These are phyloP conservation scores for Melanotaenia parkinsoni DNA, from an alignment of 2,797 vertebrate species.

Conservation along the genomic window DNA sequence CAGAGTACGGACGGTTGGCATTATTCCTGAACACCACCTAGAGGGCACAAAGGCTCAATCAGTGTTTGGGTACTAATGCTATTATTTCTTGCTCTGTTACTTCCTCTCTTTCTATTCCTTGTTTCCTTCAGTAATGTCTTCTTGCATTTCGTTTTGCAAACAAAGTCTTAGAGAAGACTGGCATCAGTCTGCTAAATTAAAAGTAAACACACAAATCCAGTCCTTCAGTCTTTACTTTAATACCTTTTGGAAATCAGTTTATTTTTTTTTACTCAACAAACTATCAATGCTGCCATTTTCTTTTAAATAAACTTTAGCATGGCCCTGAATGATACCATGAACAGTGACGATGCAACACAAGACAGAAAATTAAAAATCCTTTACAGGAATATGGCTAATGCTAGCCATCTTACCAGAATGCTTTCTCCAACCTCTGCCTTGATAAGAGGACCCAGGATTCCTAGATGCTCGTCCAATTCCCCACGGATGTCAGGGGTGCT, in stretches of 20 bases:
- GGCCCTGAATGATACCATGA: too few relatives aligned
- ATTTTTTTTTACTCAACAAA: background rate
- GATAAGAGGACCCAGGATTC: slow-evolving; percentile 94
- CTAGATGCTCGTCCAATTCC: slow-evolving; percentile 91
- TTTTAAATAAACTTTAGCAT: too few relatives aligned
- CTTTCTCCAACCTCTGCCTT: slow-evolving; percentile 92
- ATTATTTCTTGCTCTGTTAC: background rate
- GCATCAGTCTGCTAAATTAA: background rate
- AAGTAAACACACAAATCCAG: too few relatives aligned
- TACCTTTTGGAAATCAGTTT: background rate
- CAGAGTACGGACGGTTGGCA: slow-evolving; percentile 89
- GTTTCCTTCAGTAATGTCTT: too few relatives aligned
- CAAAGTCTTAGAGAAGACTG: background rate
- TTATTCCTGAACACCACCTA: slow-evolving; percentile 94
- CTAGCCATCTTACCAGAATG: slow-evolving; percentile 85
- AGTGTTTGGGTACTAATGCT: background rate
- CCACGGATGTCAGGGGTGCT: slow-evolving; percentile 81
- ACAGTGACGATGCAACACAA: too few relatives aligned
- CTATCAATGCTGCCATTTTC: background rate
- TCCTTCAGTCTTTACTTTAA: background rate
- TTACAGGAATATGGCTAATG: background rate
- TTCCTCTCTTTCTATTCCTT: too few relatives aligned
- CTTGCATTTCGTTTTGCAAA: too few relatives aligned
- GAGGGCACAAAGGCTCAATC: slow-evolving; percentile 18
- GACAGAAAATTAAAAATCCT: background rate